Evolutionary conservation across 2,113 vertebrate species (phyloP).

Genomic region (Dipodomys stephensi): DNA sequence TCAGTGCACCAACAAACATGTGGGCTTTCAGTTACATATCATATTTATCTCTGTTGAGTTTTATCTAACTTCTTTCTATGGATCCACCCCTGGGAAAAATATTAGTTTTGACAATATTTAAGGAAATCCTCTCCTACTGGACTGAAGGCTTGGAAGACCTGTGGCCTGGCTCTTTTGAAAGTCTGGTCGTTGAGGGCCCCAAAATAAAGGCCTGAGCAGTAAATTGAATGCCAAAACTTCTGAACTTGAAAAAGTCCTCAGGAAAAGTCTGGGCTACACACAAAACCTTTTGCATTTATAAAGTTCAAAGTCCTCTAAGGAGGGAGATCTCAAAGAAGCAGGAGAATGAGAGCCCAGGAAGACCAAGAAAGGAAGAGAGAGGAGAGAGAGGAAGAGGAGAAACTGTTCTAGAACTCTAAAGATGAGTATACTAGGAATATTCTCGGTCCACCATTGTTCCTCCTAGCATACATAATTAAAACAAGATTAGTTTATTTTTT

Average conservation of each 20-base stretch:
- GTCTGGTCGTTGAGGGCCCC: not conserved
- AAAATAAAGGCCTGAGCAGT: not conserved
- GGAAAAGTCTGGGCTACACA: not conserved
- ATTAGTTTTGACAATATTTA: not conserved
- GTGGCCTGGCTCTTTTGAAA: not conserved
- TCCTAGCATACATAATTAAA: conserved; percentile 16
- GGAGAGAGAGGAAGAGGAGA: too few species aligned
- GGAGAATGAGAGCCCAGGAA: not conserved
- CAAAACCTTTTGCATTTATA: not conserved
- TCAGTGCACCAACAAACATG: not conserved
- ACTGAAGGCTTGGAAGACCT: not conserved
- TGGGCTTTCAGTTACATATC: not conserved
- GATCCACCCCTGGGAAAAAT: not conserved
- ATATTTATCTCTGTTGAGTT: not conserved
- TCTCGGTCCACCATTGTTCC: not conserved
- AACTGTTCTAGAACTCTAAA: not conserved
- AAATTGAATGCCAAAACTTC: not conserved
- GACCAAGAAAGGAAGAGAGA: not conserved
- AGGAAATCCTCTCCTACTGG: not conserved
- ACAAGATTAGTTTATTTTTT: not conserved
- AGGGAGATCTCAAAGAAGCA: not conserved
- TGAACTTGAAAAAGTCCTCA: not conserved
- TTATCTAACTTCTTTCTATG: not conserved
- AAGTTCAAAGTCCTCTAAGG: not conserved
- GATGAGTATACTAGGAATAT: not conserved